A percentile compares a stretch with the other conserved stretches of the same genome.
These are phyloP conservation scores for Dendrolimus houi DNA, from an alignment of 2,888 invertebrate genomes.

Conservation along the genomic window DNA sequence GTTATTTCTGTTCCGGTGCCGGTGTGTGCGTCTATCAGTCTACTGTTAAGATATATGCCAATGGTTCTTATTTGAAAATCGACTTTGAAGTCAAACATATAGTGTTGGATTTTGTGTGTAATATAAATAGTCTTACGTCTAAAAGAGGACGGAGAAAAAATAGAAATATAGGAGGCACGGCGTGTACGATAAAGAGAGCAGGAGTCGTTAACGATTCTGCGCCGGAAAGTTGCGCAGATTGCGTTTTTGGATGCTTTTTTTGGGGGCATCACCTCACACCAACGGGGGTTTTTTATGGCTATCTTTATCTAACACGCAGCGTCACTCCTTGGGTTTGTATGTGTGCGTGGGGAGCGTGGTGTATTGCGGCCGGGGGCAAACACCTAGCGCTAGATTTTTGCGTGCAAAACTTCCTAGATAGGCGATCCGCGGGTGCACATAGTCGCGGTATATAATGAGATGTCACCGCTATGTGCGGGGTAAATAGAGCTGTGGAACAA, in stretches of 20 bases:
- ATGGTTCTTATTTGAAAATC: constrained; percentile 15
- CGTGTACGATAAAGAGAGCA: constrained; percentile 74
- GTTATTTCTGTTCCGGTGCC: constrained; percentile 76
- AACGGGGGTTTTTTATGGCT: constrained; percentile 70
- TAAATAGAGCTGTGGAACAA: constrained; percentile 65
- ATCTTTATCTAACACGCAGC: constrained; percentile 68
- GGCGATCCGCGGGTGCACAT: constrained; percentile 41
- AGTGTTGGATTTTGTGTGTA: constrained; percentile 23
- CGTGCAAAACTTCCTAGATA: constrained; percentile 69
- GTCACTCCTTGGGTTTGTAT: constrained; percentile 42
- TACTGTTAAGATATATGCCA: constrained; percentile 47
- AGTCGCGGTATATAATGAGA: constrained; percentile 63
- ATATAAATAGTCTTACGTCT: constrained; percentile 58
- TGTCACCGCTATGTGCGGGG: constrained; percentile 57
- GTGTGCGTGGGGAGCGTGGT: constrained; percentile 26
- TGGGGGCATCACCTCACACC: constrained; percentile 74
- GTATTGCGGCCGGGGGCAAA: constrained; percentile 46
- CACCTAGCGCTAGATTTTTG: constrained; percentile 73
- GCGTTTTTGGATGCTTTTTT: constrained; percentile 77
- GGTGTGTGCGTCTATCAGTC: constrained; percentile 65
- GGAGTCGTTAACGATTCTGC: constrained; percentile 77
- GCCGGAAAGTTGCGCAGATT: constrained; percentile 78
- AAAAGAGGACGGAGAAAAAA: constrained; percentile 69
- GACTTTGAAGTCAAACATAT: constrained; percentile 7
- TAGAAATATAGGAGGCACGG: constrained; percentile 75